Base-by-base conservation (phyloP, 2,113 vertebrate species). In the Poecilia latipinna region DNA sequence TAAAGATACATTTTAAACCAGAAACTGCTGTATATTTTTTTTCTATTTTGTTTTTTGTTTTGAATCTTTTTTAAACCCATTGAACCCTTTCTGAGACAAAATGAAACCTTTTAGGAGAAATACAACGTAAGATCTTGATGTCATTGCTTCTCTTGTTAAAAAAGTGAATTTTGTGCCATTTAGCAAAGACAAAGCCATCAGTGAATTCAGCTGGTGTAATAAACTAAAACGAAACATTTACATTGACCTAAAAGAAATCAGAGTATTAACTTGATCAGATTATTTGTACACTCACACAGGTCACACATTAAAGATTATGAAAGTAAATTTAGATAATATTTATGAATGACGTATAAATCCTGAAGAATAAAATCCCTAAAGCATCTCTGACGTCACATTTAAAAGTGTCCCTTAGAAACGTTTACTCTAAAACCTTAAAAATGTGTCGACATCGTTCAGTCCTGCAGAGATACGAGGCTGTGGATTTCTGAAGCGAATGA, bases 271-370 rank as follows among this genome's bases (percentile, higher is more conserved):
- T 42, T 71, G 15, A 54, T 73, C 68, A 66, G 33, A 63, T 68
- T 7, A 12, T 48, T 65, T 48, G 26, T 60, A 67, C 42, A 29
- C 29, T 72, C 51, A 63, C 44, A 57, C 37, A 72, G 39, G 33
- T 42, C 57, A 69, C 1, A 73, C 26, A 74, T 68, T 31, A 77
- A 62, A 68, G 22, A 65, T 70, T 42, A 24, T 33, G 78, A 68
- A 61, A 66, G 31, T 12, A 28, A 87, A 61, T 73, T 82, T 12
- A 54, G 65, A 48, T 26, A 24, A 48, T 26, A 26, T 82, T 86
- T 68, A 69, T 86, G 85, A 91, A 81, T 91, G 88, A 90, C 70
- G 80, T 82, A 84, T 79, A 74, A 86, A 83, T 86, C 78, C 31
- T 13, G 31, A 39, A 80, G 86, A 88, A 90, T 88, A 89, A 74